These are phyloP conservation scores for Peromyscus melanophrys DNA, from an alignment of 2,797 vertebrate genomes.

Conservation along the genomic window DNA sequence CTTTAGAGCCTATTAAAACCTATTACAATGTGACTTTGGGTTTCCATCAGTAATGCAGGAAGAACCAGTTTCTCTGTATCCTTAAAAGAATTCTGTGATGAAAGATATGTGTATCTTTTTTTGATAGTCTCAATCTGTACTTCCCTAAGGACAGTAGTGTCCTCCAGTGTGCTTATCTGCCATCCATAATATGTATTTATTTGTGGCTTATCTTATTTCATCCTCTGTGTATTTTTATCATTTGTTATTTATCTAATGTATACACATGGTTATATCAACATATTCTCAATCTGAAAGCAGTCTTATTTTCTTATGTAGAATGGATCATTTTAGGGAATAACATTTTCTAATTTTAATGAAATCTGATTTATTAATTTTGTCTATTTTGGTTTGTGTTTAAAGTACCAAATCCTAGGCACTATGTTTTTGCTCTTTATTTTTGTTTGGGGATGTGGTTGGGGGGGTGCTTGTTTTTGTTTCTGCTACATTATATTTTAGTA, in stretches of 20 bases:
- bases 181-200: background rate
- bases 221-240: background rate
- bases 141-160: background rate
- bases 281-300: background rate
- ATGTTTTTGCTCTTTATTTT: background rate
- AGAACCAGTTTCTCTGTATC: background rate
- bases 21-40: background rate
- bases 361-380: constrained; percentile 14
- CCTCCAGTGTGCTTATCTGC: background rate
- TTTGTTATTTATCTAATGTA: background rate
- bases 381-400: background rate
- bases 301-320: background rate
- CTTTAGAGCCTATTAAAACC: background rate
- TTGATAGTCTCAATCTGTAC: background rate
- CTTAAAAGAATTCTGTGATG: background rate
- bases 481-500: background rate
- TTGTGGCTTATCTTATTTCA: background rate
- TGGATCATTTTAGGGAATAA: background rate
- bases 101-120: background rate
- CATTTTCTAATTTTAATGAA: constrained; percentile 38
- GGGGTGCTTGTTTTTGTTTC: background rate
- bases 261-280: background rate
- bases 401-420: background rate
- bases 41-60: background rate
- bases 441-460: too few relatives aligned